A percentile compares a stretch with the other conserved stretches of the same genome.
phyloP scores from a whole-genome alignment of 2,113 vertebrate genomes.

The Cervus canadensis region DNA sequence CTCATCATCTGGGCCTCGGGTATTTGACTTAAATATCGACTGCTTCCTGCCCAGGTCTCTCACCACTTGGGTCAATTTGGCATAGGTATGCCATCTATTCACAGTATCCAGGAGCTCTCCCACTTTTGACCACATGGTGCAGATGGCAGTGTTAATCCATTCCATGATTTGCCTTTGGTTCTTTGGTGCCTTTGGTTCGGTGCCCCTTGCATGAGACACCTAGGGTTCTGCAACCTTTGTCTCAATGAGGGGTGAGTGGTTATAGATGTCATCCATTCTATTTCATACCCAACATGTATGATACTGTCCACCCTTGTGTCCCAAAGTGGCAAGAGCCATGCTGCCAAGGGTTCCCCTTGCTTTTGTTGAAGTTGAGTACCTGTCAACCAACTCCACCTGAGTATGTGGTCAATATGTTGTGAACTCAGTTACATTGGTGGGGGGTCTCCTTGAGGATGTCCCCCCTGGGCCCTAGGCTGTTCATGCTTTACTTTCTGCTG shows the following conservation, averaged over 20 bases:
- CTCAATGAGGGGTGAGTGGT: not conserved
- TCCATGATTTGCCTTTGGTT: not conserved
- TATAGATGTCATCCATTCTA: not conserved
- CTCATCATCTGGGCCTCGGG: not conserved
- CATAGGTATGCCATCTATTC: not conserved
- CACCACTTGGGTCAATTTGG: not conserved
- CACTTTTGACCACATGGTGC: not conserved
- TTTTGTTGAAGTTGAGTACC: not conserved
- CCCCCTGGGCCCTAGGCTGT: not conserved
- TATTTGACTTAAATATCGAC: not conserved
- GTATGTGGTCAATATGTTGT: not conserved
- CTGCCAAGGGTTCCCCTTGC: not conserved
- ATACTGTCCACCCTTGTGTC: not conserved
- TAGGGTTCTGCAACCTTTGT: not conserved
- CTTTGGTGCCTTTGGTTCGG: accelerated
- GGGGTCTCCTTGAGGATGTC: not conserved
- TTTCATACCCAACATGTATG: not conserved
- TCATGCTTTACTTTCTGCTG: not conserved
- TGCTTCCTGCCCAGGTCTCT: not conserved
- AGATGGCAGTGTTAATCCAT: not conserved
- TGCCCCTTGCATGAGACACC: not conserved
- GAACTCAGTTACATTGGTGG: not conserved
- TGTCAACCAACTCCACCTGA: not conserved
- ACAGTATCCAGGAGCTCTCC: not conserved
- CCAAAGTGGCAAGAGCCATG: not conserved